Conservation (phyloP, 1,140 invertebrate genomes). For the Spodoptera frugiperda region DNA sequence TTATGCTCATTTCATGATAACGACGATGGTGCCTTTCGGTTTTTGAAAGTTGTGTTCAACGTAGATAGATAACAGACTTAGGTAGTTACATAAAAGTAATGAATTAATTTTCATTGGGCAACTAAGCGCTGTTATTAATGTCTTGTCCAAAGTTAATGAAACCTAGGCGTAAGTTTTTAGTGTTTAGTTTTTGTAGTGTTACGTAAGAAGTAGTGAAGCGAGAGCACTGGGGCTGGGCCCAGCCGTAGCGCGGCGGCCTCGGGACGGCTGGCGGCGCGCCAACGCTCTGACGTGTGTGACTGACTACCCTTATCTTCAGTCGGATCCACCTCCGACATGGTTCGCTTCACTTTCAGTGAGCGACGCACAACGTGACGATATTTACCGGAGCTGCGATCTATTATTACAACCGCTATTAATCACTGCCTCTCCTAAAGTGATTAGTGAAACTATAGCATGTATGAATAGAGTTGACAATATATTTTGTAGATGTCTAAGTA, state of each 20-base stretch:
- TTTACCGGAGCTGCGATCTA: slow-evolving; percentile 12
- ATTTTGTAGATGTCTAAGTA: too few species aligned
- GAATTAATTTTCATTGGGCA: neutral
- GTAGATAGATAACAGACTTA: neutral
- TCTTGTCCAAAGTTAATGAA: slow-evolving; percentile 15
- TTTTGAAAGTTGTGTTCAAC: neutral
- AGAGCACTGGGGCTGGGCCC: slow-evolving; percentile 5
- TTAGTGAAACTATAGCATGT: slow-evolving; percentile 13
- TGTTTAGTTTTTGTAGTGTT: slow-evolving; percentile 48
- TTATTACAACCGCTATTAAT: slow-evolving; percentile 31
- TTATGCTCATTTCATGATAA: slow-evolving; percentile 9
- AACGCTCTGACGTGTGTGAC: slow-evolving; percentile 59
- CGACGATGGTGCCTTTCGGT: neutral
- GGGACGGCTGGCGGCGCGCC: slow-evolving; percentile 64
- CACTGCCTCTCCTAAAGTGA: slow-evolving; percentile 13
- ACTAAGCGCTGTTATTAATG: neutral
- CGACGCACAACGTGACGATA: slow-evolving; percentile 4
- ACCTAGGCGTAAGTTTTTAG: slow-evolving; percentile 10
- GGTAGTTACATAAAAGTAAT: slow-evolving; percentile 6
- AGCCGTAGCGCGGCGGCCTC: slow-evolving; percentile 14
- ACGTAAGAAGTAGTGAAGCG: slow-evolving; percentile 45
- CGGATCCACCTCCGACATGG: slow-evolving; percentile 64
- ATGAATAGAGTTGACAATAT: neutral
- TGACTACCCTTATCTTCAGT: slow-evolving; percentile 68
- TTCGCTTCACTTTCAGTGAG: slow-evolving; percentile 36